These are phyloP conservation scores for Piliocolobus tephrosceles DNA, from an alignment of 2,113 vertebrate species.

Conservation along the genomic window DNA sequence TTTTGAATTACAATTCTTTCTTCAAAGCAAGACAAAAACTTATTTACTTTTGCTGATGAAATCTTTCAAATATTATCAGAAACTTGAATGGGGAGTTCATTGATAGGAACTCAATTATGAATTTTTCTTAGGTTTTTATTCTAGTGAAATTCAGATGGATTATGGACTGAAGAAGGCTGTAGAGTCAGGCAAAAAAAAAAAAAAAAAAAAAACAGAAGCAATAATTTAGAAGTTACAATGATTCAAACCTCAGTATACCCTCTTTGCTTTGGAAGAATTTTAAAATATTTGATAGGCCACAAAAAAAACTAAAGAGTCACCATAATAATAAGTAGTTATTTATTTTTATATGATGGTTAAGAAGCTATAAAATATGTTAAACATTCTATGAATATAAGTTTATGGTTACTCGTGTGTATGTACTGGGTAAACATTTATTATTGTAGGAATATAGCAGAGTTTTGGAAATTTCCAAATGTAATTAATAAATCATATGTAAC, in stretches of 20 bases:
- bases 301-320: background rate
- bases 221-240: background rate
- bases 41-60: background rate
- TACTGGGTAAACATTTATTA: background rate
- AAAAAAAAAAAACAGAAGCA: background rate
- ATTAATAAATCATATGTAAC: background rate
- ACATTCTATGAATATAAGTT: background rate
- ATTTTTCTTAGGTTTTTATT: constrained; percentile 27
- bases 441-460: background rate
- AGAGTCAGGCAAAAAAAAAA: background rate
- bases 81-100: background rate
- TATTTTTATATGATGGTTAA: background rate
- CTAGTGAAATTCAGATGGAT: background rate
- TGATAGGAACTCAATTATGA: background rate
- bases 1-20: background rate
- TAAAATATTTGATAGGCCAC: background rate
- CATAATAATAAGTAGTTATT: background rate
- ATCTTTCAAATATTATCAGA: background rate
- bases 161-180: background rate
- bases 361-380: background rate
- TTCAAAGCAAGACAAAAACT: background rate
- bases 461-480: background rate
- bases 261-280: background rate
- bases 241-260: background rate
- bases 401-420: background rate